Evolutionary conservation across 2,113 vertebrate species (phyloP).

Genomic region (Cyanoderma ruficeps): DNA sequence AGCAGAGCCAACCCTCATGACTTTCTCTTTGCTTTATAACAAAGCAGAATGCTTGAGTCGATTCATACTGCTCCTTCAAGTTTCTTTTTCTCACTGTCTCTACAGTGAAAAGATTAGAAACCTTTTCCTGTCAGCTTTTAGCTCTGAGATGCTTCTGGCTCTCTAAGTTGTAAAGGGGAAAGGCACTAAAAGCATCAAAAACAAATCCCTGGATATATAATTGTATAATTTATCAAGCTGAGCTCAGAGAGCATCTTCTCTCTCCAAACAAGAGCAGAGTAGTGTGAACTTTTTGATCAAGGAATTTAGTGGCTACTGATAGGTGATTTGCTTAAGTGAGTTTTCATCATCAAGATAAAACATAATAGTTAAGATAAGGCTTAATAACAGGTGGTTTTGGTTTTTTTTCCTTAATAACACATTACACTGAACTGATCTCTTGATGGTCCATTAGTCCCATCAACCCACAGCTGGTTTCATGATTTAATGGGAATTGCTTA

Average conservation of each 20-base stretch:
- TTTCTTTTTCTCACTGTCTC: not conserved
- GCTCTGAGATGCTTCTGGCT: not conserved
- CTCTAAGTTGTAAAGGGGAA: not conserved
- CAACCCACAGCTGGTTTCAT: not conserved
- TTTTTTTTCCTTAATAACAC: not conserved
- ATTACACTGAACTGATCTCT: not conserved
- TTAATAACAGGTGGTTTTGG: not conserved
- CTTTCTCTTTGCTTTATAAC: not conserved
- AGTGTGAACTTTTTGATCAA: not conserved
- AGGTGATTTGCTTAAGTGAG: not conserved
- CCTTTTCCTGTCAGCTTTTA: not conserved
- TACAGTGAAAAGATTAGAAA: not conserved
- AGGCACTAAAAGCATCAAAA: not conserved
- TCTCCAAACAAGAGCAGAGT: not conserved
- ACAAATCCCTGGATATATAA: not conserved
- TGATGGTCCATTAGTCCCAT: not conserved
- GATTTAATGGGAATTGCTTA: not conserved
- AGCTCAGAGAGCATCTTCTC: not conserved
- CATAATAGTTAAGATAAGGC: not conserved
- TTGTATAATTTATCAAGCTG: not conserved
- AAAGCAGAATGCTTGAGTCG: not conserved
- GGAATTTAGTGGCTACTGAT: not conserved
- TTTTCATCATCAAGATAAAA: not conserved
- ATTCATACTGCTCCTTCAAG: not conserved
- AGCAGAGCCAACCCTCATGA: not conserved